Percentiles rank a stretch among this genome's conserved stretches.
Evolutionary conservation across 2,113 vertebrate genomes (phyloP).

Genomic region (cattle (Bos taurus)): ARS-UCD2.0 NC_037333.1:43431001-43431500

Average conservation of each 20-base stretch:
- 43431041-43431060: background rate
- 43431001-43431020: background rate
- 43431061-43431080: background rate
- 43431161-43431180: background rate
- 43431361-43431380: slow-evolving; percentile 6
- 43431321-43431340: background rate
- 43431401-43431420: background rate
- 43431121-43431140: background rate
- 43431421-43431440: background rate
- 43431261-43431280: background rate
- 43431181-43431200: background rate
- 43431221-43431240: background rate
- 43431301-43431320: background rate
- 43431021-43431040: background rate
- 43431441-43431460: background rate
- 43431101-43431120: background rate
- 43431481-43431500: background rate
- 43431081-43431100: background rate
- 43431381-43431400: slow-evolving; percentile 20
- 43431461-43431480: background rate
- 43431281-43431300: background rate
- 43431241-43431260: background rate
- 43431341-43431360: background rate
- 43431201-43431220: background rate
- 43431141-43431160: background rate